Evolutionary conservation across 2,113 vertebrate species (phyloP).

Genomic region (Brachirus orientalis): DNA sequence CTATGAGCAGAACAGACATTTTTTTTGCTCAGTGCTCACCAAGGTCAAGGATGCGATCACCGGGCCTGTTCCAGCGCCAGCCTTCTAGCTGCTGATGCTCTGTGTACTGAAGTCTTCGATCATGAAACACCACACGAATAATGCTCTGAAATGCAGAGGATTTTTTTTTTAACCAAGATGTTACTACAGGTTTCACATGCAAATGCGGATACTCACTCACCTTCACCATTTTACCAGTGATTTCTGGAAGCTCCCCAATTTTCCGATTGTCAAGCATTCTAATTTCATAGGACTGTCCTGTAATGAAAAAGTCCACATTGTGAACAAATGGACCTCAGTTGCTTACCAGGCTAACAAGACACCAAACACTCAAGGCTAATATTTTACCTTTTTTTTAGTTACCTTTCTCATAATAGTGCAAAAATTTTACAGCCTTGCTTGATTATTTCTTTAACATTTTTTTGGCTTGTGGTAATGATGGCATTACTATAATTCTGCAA

Average conservation of each 20-base stretch:
- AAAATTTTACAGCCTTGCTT: too few relatives aligned
- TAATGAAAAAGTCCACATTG: constrained; percentile 7
- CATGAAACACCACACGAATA: constrained; percentile 96
- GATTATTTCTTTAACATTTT: too few relatives aligned
- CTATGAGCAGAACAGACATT: neutral
- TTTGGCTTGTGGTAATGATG: too few relatives aligned
- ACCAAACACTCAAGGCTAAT: neutral
- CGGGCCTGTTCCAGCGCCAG: constrained; percentile 97
- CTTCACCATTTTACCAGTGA: constrained; percentile 97
- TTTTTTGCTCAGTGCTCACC: constrained; percentile 78
- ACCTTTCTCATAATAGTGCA: too few relatives aligned
- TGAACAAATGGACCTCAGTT: neutral
- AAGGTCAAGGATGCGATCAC: constrained; percentile 95
- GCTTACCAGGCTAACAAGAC: neutral
- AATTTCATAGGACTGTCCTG: constrained; percentile 98
- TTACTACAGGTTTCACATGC: neutral
- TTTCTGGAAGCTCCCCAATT: constrained; percentile 94
- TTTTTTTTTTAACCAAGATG: neutral
- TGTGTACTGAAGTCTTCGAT: constrained; percentile 94
- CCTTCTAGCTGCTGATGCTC: constrained; percentile 98
- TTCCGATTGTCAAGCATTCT: constrained; percentile 99
- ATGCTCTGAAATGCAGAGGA: constrained; percentile 85
- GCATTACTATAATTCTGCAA: too few relatives aligned
- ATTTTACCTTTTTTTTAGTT: neutral
- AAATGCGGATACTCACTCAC: constrained; percentile 72